Evolutionary conservation across 2,888 invertebrate species (phyloP).

Genomic region (Tiliacea citrago): DNA sequence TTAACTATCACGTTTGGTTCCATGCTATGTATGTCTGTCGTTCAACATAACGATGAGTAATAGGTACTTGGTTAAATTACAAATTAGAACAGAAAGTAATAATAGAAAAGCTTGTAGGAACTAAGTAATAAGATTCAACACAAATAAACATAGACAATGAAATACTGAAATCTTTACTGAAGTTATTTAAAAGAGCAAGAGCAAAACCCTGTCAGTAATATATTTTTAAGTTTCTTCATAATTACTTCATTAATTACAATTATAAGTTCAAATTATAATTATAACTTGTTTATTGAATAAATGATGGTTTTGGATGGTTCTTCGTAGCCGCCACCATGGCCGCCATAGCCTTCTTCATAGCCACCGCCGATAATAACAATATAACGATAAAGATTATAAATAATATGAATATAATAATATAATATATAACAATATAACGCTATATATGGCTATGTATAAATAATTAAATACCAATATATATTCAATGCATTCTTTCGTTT

Average conservation of each 20-base stretch:
- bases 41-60: not conserved
- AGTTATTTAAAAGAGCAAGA: not conserved
- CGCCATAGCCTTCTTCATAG: too few species aligned
- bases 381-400: too few species aligned
- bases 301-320: constrained; percentile 76
- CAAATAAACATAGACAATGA: not conserved
- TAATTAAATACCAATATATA: not conserved
- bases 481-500: not conserved
- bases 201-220: not conserved
- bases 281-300: not conserved
- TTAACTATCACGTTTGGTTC: constrained; percentile 42
- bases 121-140: not conserved
- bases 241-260: not conserved
- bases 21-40: constrained; percentile 1
- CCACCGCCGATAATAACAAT: too few species aligned
- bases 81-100: not conserved
- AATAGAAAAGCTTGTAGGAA: not conserved
- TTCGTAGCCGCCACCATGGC: constrained; percentile 66
- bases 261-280: not conserved
- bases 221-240: not conserved
- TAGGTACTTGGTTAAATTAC: not conserved
- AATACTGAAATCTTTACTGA: too few species aligned
- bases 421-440: too few species aligned
- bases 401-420: too few species aligned
- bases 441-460: too few species aligned